A percentile compares a stretch with the other conserved stretches of the same genome.
Evolutionary conservation across 2,797 vertebrate genomes (phyloP).

Genomic region (Sebastiscus tertius): DNA sequence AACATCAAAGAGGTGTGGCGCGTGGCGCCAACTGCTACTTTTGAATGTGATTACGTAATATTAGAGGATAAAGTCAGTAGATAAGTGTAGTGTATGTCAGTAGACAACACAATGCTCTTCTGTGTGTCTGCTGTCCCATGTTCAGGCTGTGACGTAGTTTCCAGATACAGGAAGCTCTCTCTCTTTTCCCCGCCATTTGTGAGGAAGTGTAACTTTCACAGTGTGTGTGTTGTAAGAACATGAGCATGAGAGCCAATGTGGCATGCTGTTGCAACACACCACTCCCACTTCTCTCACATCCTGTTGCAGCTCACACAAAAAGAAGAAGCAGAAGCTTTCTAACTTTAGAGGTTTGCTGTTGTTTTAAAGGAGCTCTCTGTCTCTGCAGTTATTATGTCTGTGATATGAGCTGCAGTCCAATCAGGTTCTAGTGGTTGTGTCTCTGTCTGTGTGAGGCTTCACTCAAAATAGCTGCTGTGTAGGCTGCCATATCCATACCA

Average conservation of each 20-base stretch:
- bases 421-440: conserved; percentile 3
- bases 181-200: background rate
- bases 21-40: background rate
- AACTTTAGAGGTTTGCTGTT: background rate
- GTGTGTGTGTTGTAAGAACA: background rate
- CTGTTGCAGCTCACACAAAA: no score
- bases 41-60: background rate
- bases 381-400: background rate
- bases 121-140: conserved; percentile 6
- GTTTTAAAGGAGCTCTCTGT: background rate
- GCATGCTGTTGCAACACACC: conserved; percentile 19
- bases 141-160: conserved; percentile 18
- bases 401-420: background rate
- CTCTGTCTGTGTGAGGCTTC: background rate
- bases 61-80: background rate
- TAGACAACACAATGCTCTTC: conserved; percentile 14
- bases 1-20: background rate
- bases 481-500: conserved; percentile 43
- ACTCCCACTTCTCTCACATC: conserved; percentile 14
- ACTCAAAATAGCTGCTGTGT: conserved; percentile 58
- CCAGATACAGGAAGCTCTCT: conserved; percentile 31
- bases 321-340: background rate
- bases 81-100: background rate
- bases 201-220: conserved; percentile 14
- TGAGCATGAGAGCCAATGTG: background rate